Evolutionary conservation across 2,888 invertebrate genomes (phyloP), one percentile per base, ranked within the genome.

Genomic region (Gymnocheta viridis): DNA sequence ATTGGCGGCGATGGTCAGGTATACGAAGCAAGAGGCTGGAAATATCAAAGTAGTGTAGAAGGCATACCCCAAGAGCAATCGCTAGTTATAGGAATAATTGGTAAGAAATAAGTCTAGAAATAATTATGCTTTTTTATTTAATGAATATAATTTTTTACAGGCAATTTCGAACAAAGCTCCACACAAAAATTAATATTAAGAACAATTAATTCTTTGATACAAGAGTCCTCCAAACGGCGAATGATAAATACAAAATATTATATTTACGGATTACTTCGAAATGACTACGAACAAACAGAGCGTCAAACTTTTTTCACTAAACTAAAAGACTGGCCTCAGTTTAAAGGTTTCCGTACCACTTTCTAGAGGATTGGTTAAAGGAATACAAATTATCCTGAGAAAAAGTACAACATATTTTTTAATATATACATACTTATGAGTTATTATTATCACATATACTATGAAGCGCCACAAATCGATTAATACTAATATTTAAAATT

Each of bases 21-120:
- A 0, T 93, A 92, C 80, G 93, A 93, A 86, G 92, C 89, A 2
- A 90, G 93, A 0, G 93, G 93, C 0, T 93, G 93, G 93, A 87
- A 89, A 1, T 87, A 88, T 79, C 89, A 88, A 17, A 92, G 92
- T 38, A 88, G 90, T 3, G 86, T 91, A 51, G 88, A 54, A 29
- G 62, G 49, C 9, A 64, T 90, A 17, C 88, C 89, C 3, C 88
- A 88, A 51, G 77, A 84, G 5, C 84, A 86, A 27, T 88, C 91
- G 7, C 85, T 93, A 58, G 91, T 93, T 12, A 87, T 93, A 82
- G 93, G 91, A 19, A 91, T 93, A 85, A 92, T 93, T 82, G 93
- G 93, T 93, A 88, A 87, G 82, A 51, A 38, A 35, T 4, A 10
- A n/a, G 12, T 32, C 14, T 56, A 19, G 19, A 35, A 22, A 62